Evolutionary conservation across 2,888 invertebrate species (phyloP).

Genomic region (Meliscaeva auricollis): DNA sequence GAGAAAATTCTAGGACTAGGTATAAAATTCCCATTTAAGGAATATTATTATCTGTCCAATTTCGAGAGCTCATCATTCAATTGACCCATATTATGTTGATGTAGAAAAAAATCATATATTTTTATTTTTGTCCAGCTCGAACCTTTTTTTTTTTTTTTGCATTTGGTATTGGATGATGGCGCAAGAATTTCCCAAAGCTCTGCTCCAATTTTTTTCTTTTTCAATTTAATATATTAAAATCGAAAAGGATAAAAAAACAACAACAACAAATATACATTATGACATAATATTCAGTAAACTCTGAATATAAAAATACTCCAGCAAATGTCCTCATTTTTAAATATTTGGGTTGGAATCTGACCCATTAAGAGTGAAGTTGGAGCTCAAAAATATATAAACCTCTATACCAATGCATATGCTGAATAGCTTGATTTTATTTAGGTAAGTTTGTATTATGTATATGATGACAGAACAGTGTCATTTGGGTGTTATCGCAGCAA

Average conservation of each 20-base stretch:
- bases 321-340: slow-evolving; percentile 57
- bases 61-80: slow-evolving; percentile 65
- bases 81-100: slow-evolving; percentile 59
- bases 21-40: slow-evolving; percentile 46
- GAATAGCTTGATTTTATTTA: neutral
- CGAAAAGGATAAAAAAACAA: slow-evolving; percentile 43
- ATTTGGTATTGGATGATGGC: slow-evolving; percentile 32
- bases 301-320: slow-evolving; percentile 35
- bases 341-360: slow-evolving; percentile 58
- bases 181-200: slow-evolving; percentile 42
- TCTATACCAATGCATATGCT: neutral
- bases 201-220: slow-evolving; percentile 62
- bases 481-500: slow-evolving; percentile 15
- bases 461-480: slow-evolving; percentile 24
- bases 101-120: slow-evolving; percentile 21
- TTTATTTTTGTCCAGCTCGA: slow-evolving; percentile 3
- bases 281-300: slow-evolving; percentile 49
- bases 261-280: slow-evolving; percentile 19
- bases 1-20: too few species aligned
- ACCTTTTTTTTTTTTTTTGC: slow-evolving; percentile 27
- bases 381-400: neutral
- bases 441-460: neutral
- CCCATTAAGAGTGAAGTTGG: slow-evolving; percentile 27
- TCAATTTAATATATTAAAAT: slow-evolving; percentile 74
- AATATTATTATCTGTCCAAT: slow-evolving; percentile 57